These are phyloP conservation scores for Etheostoma nigrum DNA, from an alignment of 2,797 vertebrate genomes.

Conservation along the genomic window DNA sequence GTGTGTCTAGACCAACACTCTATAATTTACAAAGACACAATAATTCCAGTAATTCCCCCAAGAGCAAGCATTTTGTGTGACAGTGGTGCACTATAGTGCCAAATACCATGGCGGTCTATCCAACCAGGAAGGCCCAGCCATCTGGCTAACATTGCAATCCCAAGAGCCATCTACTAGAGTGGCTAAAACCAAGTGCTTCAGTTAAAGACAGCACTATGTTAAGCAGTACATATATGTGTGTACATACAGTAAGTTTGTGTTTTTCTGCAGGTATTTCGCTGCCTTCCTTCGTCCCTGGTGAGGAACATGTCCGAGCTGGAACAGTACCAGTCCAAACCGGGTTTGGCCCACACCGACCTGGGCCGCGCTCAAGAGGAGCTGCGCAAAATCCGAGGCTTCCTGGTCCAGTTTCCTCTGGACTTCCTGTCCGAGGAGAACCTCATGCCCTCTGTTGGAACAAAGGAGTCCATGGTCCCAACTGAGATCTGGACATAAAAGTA, in stretches of 20 bases:
- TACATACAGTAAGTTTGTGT: constrained; percentile 1
- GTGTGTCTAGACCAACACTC: too few relatives aligned
- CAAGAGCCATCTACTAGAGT: background rate
- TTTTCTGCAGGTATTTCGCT: constrained; percentile 91
- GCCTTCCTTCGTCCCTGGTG: constrained; percentile 94
- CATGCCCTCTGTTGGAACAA: constrained; percentile 94
- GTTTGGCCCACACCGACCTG: constrained; percentile 88
- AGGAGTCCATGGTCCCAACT: constrained; percentile 96
- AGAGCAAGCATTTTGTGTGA: too few relatives aligned
- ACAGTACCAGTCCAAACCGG: constrained; percentile 88
- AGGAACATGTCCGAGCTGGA: constrained; percentile 92
- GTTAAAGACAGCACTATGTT: background rate
- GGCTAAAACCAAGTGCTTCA: background rate
- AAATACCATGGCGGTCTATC: background rate
- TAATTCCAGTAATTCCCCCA: too few relatives aligned
- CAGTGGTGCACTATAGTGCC: background rate
- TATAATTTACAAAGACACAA: too few relatives aligned
- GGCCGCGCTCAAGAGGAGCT: constrained; percentile 91
- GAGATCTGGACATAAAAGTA: constrained; percentile 94
- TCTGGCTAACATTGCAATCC: background rate
- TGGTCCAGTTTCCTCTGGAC: constrained; percentile 96
- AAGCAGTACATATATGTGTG: background rate
- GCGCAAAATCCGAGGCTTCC: constrained; percentile 94
- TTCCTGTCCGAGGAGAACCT: constrained; percentile 95
- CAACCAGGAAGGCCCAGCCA: too few relatives aligned